Conservation (phyloP, 2,113 vertebrate species). For the Cottus gobio region DNA sequence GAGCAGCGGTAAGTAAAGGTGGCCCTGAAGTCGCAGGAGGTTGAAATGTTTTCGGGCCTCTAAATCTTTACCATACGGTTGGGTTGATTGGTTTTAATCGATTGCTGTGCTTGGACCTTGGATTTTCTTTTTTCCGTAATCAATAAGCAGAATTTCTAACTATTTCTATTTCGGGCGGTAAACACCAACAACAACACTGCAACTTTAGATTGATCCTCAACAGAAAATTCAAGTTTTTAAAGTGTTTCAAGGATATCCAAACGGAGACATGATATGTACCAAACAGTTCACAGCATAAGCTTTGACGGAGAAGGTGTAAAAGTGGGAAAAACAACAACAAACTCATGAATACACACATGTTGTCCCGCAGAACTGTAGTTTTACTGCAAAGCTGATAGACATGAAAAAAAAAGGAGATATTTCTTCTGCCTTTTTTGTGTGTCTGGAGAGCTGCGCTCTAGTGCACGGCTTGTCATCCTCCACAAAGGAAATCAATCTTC, state of each 20-base stretch:
- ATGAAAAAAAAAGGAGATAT: slow-evolving; percentile 58
- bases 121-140: neutral
- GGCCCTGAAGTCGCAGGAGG: neutral
- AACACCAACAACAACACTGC: neutral
- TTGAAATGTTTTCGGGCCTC: neutral
- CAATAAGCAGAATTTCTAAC: slow-evolving; percentile 6
- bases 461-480: slow-evolving; percentile 78
- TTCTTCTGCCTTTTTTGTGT: slow-evolving; percentile 73
- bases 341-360: slow-evolving; percentile 47
- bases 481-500: slow-evolving; percentile 85
- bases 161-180: neutral
- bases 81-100: neutral
- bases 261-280: neutral
- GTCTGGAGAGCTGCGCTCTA: slow-evolving; percentile 72
- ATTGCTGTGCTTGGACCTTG: neutral
- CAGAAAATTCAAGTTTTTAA: neutral
- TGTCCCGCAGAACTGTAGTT: slow-evolving; percentile 53
- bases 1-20: neutral
- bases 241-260: slow-evolving; percentile 1
- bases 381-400: slow-evolving; percentile 62
- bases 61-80: slow-evolving; percentile 3
- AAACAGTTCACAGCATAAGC: slow-evolving; percentile 13
- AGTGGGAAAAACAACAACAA: neutral
- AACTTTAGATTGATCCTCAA: neutral
- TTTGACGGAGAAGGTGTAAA: slow-evolving; percentile 47